phyloP scores from a whole-genome alignment of 2,888 invertebrate genomes.

The Leuctra nigra region DNA sequence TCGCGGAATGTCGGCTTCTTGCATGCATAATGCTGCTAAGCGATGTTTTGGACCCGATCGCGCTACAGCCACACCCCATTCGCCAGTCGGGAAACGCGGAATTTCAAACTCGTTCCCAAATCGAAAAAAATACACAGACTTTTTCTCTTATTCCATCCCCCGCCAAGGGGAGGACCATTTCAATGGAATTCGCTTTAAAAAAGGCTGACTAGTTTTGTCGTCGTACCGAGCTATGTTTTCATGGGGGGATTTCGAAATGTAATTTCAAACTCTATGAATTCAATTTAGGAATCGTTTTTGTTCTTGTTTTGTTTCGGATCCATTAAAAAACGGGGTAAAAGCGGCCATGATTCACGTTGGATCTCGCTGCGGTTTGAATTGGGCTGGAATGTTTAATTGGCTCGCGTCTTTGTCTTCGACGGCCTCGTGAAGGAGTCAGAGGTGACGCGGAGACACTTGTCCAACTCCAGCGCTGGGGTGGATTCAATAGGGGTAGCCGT shows the following conservation, averaged over 20 bases:
- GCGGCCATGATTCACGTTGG: too few relatives aligned
- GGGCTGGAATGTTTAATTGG: too few relatives aligned
- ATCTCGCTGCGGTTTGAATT: too few relatives aligned
- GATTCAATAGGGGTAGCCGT: background rate
- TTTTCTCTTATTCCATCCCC: too few relatives aligned
- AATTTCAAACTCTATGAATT: constrained; percentile 8
- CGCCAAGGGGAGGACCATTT: too few relatives aligned
- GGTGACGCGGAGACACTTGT: constrained; percentile 3
- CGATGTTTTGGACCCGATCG: constrained; percentile 1
- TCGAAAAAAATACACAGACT: too few relatives aligned
- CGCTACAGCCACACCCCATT: constrained; percentile 1
- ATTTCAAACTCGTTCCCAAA: too few relatives aligned
- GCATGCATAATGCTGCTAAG: constrained; percentile 10
- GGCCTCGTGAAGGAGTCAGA: too few relatives aligned
- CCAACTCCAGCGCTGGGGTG: background rate
- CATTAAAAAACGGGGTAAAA: too few relatives aligned
- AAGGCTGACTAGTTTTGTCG: constrained; percentile 1
- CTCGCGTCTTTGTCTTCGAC: too few relatives aligned
- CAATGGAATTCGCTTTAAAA: background rate
- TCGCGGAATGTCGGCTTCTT: background rate
- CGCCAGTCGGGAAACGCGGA: too few relatives aligned
- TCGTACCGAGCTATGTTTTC: background rate
- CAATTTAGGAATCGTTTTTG: background rate
- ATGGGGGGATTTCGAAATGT: background rate
- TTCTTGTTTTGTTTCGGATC: background rate